Base-by-base conservation (phyloP, 2,797 vertebrate genomes). In the Sparidentex hasta region DNA sequence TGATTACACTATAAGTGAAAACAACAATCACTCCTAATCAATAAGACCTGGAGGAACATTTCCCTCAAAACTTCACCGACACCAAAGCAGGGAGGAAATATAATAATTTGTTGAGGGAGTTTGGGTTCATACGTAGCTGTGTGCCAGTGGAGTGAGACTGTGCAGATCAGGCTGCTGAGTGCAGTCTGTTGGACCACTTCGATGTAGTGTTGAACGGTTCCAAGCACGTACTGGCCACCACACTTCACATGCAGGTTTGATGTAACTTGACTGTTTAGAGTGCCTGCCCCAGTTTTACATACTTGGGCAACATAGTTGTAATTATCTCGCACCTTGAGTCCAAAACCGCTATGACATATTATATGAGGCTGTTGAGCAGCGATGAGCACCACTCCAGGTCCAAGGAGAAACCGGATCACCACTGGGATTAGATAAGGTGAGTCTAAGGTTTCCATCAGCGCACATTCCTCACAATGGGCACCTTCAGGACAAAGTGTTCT, bases 401-500 rank as follows among this genome's bases (percentile, higher is more conserved):
- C 54, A 76, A 61, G 70, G 58, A 58, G 86, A 85, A 89, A 92
- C 66, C 78, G 65, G 86, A 90, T 72, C 78, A 61, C 70, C 58
- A 73, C 48, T 61, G 74, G 74, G 77, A 86, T 87, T 83, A 84
- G 63, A 78, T 11, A 61, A 68, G 63, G 64, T 76, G 61, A 74
- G 66, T 57, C 54, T 81, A 65, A 95, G 81, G 94, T 95, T 94
- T 95, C 91, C 94, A 94, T 94, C 66, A 94, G 88, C 88, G 90
- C 90, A 65, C 64, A 84, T 74, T 80, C 70, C 59, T 76, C 20
- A 1, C 54, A 62, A 63, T 6, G n/a, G 55, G 29, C 5, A 17
- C 52, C 54, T 73, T 81, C 70, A 58, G 65, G 43, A 74, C 63
- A 68, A 46, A 43, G 50, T 43, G 62, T 62, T 80, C 47, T 71